Base-by-base conservation (phyloP, 2,888 invertebrate genomes). In the Lasioglossum marginatum region DNA sequence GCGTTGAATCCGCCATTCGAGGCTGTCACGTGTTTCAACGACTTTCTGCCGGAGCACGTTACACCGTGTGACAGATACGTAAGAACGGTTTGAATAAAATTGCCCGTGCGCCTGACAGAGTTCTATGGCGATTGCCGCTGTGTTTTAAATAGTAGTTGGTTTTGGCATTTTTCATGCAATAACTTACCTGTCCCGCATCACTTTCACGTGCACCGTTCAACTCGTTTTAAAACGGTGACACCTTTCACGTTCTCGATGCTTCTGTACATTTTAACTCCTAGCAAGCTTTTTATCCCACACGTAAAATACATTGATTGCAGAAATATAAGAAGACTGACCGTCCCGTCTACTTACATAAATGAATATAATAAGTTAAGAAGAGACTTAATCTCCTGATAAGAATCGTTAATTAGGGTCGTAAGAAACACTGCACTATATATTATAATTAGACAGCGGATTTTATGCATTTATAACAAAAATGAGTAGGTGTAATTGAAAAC, bases 31-130 rank as follows among this genome's bases (percentile, higher is more conserved):
- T 8, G 45, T 72, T 72, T 48, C 31, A 31, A 48, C 45, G 68
- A 68, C 68, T 37, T 68, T 68, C 68, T 12, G 23, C 68, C 37
- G 12, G 68, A 23, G n/a, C 68, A 68, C 37, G 68, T 68, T 68
- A 34, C 23, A 23, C 23, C 10, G 37, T 37, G 37, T 68, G 68
- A 68, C 68, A 68, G 68, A 68, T 40, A 68, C 37, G 37, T 68
- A 68, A 68, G 68, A 68, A 68, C 40, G 12, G 40, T 40, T 70
- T 40, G 23, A 40, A 70, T 40, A n/a, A 70, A 70, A 40, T 70
- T 40, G 23, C 34, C 23, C n/a, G 40, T 40, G n/a, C 68, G 14
- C 23, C 40, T 37, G 68, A n/a, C 68, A 68, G 40, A n/a, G 37
- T n/a, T 70, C n/a, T n/a, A 40, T 12, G 23, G 10, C 12, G 68